Evolutionary conservation across 2,113 vertebrate species (phyloP), one percentile per base, ranked within the genome.

Genomic region (Cebus imitator): DNA sequence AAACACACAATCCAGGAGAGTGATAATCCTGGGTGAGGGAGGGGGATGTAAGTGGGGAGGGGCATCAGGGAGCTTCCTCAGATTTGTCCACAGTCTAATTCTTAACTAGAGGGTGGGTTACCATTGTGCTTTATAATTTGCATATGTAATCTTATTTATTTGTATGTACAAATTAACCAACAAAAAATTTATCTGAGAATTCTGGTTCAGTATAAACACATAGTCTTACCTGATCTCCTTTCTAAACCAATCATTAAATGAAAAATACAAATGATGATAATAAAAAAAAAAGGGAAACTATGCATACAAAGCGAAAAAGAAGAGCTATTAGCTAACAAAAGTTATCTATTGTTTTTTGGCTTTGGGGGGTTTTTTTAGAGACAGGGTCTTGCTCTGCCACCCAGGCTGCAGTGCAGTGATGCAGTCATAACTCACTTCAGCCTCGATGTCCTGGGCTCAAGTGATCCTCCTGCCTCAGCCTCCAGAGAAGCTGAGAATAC

Each of bases 1-100:
- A 70, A 88, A 61, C 25, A 72, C 27, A 27, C 12, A 14, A 16
- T 55, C 9, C n/a, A 80, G 55, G 43, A 58, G 11, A 93, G 11
- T 6, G 20, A 40, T 9, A 35, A 4, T 14, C 83, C 21, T 92
- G 20, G 10, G 11, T 50, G 68, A 82, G 45, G 10, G 16, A 84
- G 6, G 37, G 7, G n/a, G 37, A 40, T 2, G 0, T 18, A 48
- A 0, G 0, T 10, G 37, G 40, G 35, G 17, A 35, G 4, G 8
- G 10, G 5, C 21, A 12, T 50, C 76, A 50, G 50, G 11, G 20
- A 83, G 3, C 68, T 17, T 25, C 61, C 27, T 6, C 2, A 9
- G 55, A 66, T 40, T 43, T 58, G 23, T 35, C 40, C 1, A 0
- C 4, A 13, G 37, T 37, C 55, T 64, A 73, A 58, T 75, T 66